phyloP scores from a whole-genome alignment of 2,888 invertebrate genomes.

The Cephus nigrinus region DNA sequence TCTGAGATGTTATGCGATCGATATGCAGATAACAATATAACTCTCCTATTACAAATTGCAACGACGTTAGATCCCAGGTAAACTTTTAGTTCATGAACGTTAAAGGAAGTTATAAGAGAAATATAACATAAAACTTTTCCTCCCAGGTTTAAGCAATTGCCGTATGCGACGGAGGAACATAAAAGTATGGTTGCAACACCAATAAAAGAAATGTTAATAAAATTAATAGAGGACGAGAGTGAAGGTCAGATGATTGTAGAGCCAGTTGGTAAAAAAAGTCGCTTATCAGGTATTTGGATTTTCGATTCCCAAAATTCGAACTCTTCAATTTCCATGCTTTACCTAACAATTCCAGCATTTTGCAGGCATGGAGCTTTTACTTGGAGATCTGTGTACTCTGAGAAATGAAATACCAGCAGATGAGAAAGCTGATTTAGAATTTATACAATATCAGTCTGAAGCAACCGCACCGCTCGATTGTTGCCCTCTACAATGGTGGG shows the following conservation, averaged over 20 bases:
- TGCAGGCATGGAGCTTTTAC: constrained; percentile 50
- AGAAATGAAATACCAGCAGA: constrained; percentile 59
- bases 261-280: constrained; percentile 54
- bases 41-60: constrained; percentile 47
- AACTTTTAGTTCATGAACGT: neutral
- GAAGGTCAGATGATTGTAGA: constrained; percentile 45
- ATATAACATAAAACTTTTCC: neutral
- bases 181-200: constrained; percentile 35
- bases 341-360: neutral
- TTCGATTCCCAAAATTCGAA: neutral
- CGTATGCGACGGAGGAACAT: constrained; percentile 46
- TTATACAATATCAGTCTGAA: constrained; percentile 54
- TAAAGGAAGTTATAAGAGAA: neutral
- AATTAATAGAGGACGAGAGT: constrained; percentile 40
- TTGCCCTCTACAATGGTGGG: constrained; percentile 55
- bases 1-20: constrained; percentile 39
- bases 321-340: constrained; percentile 17
- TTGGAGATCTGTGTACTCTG: constrained; percentile 43
- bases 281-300: constrained; percentile 57
- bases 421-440: constrained; percentile 63
- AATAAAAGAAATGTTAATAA: constrained; percentile 39
- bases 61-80: constrained; percentile 54
- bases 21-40: constrained; percentile 44
- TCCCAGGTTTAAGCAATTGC: constrained; percentile 48
- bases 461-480: constrained; percentile 50